Evolutionary conservation across 2,113 vertebrate species (phyloP).

Genomic region (Vimba vimba): DNA sequence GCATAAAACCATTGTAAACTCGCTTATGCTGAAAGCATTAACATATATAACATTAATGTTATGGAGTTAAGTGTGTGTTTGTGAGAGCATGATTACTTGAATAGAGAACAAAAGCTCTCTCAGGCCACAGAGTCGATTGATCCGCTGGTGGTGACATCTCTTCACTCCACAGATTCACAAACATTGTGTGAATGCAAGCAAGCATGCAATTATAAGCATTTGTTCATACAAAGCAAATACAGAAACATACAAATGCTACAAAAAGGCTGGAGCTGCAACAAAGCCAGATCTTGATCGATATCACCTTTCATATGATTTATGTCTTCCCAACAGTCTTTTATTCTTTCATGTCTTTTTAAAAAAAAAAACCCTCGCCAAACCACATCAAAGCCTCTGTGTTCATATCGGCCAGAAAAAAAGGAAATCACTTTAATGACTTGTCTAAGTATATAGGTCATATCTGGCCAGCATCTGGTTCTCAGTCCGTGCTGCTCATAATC

Average conservation of each 20-base stretch:
- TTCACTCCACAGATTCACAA: slow-evolving; percentile 43
- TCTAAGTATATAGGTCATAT: slow-evolving; percentile 12
- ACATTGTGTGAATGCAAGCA: slow-evolving; percentile 33
- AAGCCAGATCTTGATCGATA: not conserved
- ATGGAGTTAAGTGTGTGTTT: slow-evolving; percentile 54
- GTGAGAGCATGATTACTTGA: slow-evolving; percentile 49
- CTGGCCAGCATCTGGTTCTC: not conserved
- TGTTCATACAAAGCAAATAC: not conserved
- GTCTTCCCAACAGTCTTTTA: not conserved
- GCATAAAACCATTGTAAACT: not conserved
- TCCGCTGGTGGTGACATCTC: slow-evolving; percentile 47
- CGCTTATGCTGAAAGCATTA: not conserved
- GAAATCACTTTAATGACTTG: slow-evolving; percentile 1
- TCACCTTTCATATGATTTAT: slow-evolving; percentile 24
- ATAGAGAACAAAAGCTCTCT: slow-evolving; percentile 68
- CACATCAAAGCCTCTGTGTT: slow-evolving; percentile 29
- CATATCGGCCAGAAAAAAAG: not conserved
- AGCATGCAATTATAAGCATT: not conserved
- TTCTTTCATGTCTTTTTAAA: too few species aligned
- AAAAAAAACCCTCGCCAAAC: not conserved
- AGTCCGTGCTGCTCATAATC: not conserved
- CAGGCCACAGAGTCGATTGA: slow-evolving; percentile 59
- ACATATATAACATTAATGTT: slow-evolving; percentile 67
- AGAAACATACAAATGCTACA: not conserved
- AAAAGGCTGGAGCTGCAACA: not conserved